Conservation (phyloP, 1,140 invertebrate species). For the Campoletis sonorensis region DNA sequence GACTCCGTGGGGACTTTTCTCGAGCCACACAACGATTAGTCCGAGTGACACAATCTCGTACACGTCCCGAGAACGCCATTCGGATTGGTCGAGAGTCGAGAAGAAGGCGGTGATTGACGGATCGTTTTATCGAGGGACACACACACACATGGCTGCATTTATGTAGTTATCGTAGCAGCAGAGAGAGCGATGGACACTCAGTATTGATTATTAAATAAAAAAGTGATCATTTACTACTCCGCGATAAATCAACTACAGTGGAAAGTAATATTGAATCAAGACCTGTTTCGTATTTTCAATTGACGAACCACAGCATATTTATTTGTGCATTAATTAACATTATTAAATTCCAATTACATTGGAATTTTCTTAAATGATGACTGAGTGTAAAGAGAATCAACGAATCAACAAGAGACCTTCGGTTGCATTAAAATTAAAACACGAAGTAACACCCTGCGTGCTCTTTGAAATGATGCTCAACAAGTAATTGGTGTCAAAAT, state of each 20-base stretch:
- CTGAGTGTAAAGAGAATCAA: no score
- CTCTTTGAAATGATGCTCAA: no score
- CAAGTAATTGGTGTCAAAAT: no score
- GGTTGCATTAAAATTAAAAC: no score
- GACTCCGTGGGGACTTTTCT: not conserved
- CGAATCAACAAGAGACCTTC: no score
- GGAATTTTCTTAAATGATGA: no score
- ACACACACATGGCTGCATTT: not conserved
- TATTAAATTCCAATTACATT: no score
- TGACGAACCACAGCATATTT: not conserved
- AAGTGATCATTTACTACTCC: no score
- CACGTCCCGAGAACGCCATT: not conserved
- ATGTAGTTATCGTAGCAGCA: not conserved
- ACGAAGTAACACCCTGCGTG: no score
- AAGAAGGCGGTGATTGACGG: constrained; percentile 43
- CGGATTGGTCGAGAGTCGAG: constrained; percentile 21
- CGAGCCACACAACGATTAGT: constrained; percentile 38
- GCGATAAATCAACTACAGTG: not conserved
- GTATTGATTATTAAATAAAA: not conserved
- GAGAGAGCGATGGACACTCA: constrained; percentile 1
- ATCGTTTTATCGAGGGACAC: constrained; percentile 18
- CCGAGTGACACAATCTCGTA: constrained; percentile 24
- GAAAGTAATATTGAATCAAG: not conserved
- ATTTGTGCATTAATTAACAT: not conserved
- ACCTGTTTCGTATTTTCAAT: not conserved